Base-by-base conservation (phyloP, 2,888 invertebrate genomes). In the Caenorhabditis sinica region DNA sequence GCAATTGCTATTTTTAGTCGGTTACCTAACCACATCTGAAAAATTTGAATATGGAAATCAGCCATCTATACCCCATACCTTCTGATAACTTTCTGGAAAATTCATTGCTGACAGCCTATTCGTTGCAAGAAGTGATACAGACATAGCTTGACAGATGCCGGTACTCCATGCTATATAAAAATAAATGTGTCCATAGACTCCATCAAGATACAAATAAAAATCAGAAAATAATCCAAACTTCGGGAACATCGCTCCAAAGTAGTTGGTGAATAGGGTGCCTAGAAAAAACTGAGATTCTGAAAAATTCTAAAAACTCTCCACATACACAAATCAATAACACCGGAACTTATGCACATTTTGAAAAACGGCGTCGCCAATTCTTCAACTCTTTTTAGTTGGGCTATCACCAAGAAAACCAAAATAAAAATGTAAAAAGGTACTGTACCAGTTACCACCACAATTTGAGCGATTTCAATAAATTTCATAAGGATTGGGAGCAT, bases 111-210 rank as follows among this genome's bases (percentile, higher is more conserved):
- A 82, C 20, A 82, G 25, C 15, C 82, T 63, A 65, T 82, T 82
- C 0, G 82, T 75, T 15, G 82, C 82, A 0, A 82, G 45, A 6
- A 75, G 71, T 2, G 82, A 82, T 13, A 82, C 82, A 9, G 75
- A 82, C 82, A 82, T 82, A 1, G 82, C 74, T 65, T 82, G 82
- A 45, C 75, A 75, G 13, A 82, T 75, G 11, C 82, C 82, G 9
- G 82, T 82, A 17, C 51, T 68, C 82, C 82, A 82, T 9, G 82
- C 82, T 13, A 77, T 56, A 45, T 76, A 82, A 23, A 82, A 77
- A 45, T 82, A 82, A 13, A 58, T n/a, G 20, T 71, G 76, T 2
- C 63, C 65, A 20, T 76, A 82, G 9, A 65, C n/a, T 17, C 28
- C 63, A 28, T 60, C 76, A 2, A 77, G 40, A 11, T 23, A 65